Conservation (phyloP, 1,140 invertebrate genomes). For the Protaetia brevitarsis region DNA sequence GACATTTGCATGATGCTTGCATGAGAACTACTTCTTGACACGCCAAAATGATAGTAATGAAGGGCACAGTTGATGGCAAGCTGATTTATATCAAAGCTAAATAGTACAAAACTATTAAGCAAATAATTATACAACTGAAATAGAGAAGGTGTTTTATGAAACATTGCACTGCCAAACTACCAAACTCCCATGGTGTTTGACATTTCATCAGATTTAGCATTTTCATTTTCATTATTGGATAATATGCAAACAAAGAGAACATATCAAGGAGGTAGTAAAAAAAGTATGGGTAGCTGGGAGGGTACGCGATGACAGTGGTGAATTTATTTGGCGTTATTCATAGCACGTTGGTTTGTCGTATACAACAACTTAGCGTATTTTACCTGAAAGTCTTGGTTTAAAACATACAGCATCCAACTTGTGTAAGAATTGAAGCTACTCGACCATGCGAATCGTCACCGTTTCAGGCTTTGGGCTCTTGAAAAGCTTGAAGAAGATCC, state of each 20-base stretch:
- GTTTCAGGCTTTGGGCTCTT: not conserved
- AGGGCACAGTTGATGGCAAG: too few relatives aligned
- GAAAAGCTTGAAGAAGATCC: not conserved
- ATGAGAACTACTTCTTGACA: too few relatives aligned
- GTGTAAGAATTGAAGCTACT: constrained; percentile 17
- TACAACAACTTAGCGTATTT: constrained; percentile 18
- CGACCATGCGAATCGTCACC: not conserved
- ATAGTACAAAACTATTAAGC: too few relatives aligned
- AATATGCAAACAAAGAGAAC: not conserved
- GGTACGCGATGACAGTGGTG: not conserved
- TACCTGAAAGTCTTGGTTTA: not conserved
- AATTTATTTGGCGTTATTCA: constrained; percentile 14
- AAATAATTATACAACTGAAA: too few relatives aligned
- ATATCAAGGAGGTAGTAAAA: not conserved
- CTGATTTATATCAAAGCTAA: too few relatives aligned
- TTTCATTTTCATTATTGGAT: too few relatives aligned
- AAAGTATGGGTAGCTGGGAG: not conserved
- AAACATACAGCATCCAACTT: constrained; percentile 9
- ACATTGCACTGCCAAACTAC: too few relatives aligned
- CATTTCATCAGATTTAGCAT: too few relatives aligned
- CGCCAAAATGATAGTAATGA: too few relatives aligned
- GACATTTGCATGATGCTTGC: too few relatives aligned
- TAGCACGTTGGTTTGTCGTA: constrained; percentile 3
- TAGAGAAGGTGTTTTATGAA: too few relatives aligned
- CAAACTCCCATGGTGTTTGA: too few relatives aligned